Evolutionary conservation across 30 jellyfish, hydroid and myxozoan genomes (phyloP).

Genomic region (Turritopsis dohrnii): DNA sequence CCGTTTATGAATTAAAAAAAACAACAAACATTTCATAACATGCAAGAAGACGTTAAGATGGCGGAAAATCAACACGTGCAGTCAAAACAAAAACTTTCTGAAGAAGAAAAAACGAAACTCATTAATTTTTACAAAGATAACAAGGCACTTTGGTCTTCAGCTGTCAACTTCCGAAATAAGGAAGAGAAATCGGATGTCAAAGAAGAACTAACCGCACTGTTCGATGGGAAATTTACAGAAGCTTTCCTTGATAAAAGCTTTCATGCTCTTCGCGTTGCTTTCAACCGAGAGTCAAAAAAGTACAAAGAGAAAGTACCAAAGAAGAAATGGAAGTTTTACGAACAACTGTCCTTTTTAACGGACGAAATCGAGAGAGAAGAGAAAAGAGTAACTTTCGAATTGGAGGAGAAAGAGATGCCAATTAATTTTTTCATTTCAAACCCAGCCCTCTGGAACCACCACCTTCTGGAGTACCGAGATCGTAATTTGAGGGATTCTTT

Average conservation of each 20-base stretch:
- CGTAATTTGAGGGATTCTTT: conserved; percentile 13
- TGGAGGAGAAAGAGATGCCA: conserved; percentile 4
- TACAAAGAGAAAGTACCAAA: conserved; percentile 20
- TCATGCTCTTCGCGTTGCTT: conserved; percentile 20
- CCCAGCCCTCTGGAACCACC: conserved; percentile 30
- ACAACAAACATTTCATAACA: not conserved
- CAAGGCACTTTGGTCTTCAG: conserved; percentile 39
- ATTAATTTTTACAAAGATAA: conserved; percentile 27
- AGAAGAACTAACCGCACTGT: conserved; percentile 4
- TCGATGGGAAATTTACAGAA: conserved; percentile 20
- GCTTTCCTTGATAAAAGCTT: conserved; percentile 27
- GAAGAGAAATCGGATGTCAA: conserved; percentile 23
- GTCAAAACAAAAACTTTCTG: conserved; percentile 19
- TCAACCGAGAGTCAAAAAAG: conserved; percentile 13
- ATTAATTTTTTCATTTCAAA: conserved; percentile 6
- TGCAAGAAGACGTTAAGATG: not conserved
- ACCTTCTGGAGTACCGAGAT: conserved; percentile 19
- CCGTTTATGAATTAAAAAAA: not conserved
- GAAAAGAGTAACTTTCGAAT: conserved; percentile 7
- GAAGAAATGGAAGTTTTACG: not conserved
- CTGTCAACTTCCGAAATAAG: conserved; percentile 4
- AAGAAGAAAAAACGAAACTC: conserved; percentile 24
- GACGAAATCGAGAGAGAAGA: conserved; percentile 17
- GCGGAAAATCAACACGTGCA: conserved; percentile 16
- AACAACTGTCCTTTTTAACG: conserved; percentile 11